Evolutionary conservation across 2,113 vertebrate species (phyloP).

Genomic region (Entelurus aequoreus): DNA sequence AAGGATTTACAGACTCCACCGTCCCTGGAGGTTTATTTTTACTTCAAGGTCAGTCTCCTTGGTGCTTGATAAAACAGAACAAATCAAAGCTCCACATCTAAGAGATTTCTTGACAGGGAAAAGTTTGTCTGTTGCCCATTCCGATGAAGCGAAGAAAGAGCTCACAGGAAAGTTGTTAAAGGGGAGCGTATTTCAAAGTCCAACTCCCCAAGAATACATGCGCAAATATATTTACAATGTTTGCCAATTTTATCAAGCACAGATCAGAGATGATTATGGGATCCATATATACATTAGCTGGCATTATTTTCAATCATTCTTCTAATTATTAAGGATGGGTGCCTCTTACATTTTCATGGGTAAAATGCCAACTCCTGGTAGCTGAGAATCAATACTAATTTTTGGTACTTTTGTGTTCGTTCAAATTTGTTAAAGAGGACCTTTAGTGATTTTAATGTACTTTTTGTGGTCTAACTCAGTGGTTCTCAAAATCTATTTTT

Average conservation of each 20-base stretch:
- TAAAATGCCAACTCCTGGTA: too few relatives aligned
- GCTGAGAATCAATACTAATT: too few relatives aligned
- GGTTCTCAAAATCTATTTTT: too few relatives aligned
- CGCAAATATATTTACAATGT: constrained; percentile 25
- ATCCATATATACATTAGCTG: too few relatives aligned
- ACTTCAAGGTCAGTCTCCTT: constrained; percentile 50
- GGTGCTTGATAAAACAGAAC: constrained; percentile 43
- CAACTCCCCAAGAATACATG: constrained; percentile 24
- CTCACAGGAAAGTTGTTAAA: constrained; percentile 45
- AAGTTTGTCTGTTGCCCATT: constrained; percentile 26
- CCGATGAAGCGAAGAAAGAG: constrained; percentile 38
- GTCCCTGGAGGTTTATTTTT: constrained; percentile 41
- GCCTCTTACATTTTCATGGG: too few relatives aligned
- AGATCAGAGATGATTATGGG: background rate
- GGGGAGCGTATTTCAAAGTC: constrained; percentile 46
- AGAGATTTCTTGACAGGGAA: constrained; percentile 35
- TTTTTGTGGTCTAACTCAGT: too few relatives aligned
- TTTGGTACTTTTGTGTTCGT: too few relatives aligned
- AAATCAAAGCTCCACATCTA: constrained; percentile 54
- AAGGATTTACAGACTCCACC: constrained; percentile 36
- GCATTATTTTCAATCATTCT: too few relatives aligned
- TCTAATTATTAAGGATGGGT: too few relatives aligned
- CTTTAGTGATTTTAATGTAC: too few relatives aligned
- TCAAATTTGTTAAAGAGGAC: too few relatives aligned
- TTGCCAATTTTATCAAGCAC: background rate